Evolutionary conservation across 2,888 invertebrate genomes (phyloP).

Genomic region (Cordilura impudica): DNA sequence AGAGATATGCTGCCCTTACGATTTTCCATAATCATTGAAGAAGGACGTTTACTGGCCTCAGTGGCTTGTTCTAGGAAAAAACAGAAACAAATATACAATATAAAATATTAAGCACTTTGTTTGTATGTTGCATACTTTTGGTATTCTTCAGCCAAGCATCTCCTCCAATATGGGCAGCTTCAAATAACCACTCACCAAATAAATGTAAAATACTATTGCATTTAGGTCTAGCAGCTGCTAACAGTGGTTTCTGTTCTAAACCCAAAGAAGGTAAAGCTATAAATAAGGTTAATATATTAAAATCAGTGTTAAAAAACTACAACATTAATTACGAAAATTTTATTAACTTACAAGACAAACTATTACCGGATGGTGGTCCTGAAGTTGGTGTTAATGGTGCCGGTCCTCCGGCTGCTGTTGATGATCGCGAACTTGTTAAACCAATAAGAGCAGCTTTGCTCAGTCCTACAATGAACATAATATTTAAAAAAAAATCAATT

Average conservation of each 20-base stretch:
- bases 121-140: conserved; percentile 78
- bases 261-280: conserved; percentile 82
- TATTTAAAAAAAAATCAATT: not conserved
- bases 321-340: too few species aligned
- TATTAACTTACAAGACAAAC: conserved; percentile 80
- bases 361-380: conserved; percentile 84
- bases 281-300: conserved; percentile 27
- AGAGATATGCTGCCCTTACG: conserved; percentile 80
- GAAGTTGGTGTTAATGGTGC: conserved; percentile 85
- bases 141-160: conserved; percentile 81
- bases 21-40: conserved; percentile 83
- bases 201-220: conserved; percentile 97
- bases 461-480: conserved; percentile 82
- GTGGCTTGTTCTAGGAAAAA: conserved; percentile 75
- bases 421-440: conserved; percentile 85
- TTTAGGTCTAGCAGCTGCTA: conserved; percentile 89
- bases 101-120: not conserved
- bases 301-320: too few species aligned
- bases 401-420: conserved; percentile 79
- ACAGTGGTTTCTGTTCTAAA: conserved; percentile 81
- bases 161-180: conserved; percentile 94
- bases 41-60: conserved; percentile 82
- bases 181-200: conserved; percentile 97
- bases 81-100: not conserved
- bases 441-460: conserved; percentile 90